Base-by-base conservation (phyloP, 2,888 invertebrate genomes). In the Tiphia femorata region DNA sequence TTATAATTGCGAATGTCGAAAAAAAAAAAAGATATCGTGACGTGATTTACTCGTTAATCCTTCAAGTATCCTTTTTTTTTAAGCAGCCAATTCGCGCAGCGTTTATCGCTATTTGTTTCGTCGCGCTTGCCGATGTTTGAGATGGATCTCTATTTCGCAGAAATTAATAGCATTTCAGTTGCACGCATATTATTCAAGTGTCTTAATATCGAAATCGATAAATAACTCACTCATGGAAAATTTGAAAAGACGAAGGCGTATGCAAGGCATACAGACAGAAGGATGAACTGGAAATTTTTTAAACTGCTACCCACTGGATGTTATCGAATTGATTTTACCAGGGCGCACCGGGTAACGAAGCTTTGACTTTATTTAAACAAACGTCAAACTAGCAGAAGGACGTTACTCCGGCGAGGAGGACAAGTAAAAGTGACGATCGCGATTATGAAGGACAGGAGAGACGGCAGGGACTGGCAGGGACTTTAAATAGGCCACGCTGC, bases 201-300 rank as follows among this genome's bases (percentile, higher is more conserved):
- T 57, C 54, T n/a, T n/a, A n/a, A 33, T 64, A 52, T 67, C 37
- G 56, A 63, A 49, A 70, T 70, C 70, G 57, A 70, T 70, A 70
- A 67, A 67, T 57, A 67, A 70, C 70, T 70, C 63, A 70, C 70
- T 70, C 70, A 70, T 70, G 67, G 70, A 70, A 70, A 67, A 62
- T 70, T 63, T 59, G 41, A 49, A 55, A 62, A 29, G 53, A 60
- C 51, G 59, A 27, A 46, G 56, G 54, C 65, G 64, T 65, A 58
- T 54, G 58, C 56, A 58, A 70, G 70, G 68, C 70, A 70, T 70
- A 63, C 65, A 67, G 65, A 59, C 62, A 56, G 63, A 60, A 61
- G 50, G 44, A 17, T 56, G 42, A 65, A 62, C 37, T 41, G 25
- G 40, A 46, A 35, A 58, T 49, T 21, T 52, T 58, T 54, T 38